These are phyloP conservation scores for Euwallacea similis DNA, from an alignment of 1,140 invertebrate species.

Conservation along the genomic window DNA sequence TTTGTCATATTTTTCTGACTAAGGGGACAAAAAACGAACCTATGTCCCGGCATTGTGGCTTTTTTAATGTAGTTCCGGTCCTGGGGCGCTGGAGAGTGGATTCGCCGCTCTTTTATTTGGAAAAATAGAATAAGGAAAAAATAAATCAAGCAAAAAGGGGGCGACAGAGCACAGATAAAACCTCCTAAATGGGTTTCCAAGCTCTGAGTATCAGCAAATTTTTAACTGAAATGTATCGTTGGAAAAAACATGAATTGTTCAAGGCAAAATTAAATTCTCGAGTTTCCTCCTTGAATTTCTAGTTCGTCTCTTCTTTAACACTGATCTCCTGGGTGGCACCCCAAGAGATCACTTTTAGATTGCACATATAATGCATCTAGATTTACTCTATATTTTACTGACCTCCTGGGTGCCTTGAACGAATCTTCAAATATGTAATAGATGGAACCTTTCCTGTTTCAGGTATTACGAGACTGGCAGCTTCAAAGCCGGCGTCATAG, in stretches of 20 bases:
- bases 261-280: too few species aligned
- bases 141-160: constrained; percentile 11
- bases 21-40: constrained; percentile 24
- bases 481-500: constrained; percentile 98
- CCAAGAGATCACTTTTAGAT: too few species aligned
- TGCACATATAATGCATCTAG: too few species aligned
- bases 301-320: too few species aligned
- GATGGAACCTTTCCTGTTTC: constrained; percentile 47
- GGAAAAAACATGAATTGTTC: too few species aligned
- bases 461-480: constrained; percentile 99
- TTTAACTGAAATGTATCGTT: too few species aligned
- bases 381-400: too few species aligned
- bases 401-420: too few species aligned
- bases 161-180: neutral
- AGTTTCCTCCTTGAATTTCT: too few species aligned
- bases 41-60: constrained; percentile 28
- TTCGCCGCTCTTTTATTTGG: constrained; percentile 2
- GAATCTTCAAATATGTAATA: constrained; percentile 42
- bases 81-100: constrained; percentile 9
- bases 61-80: constrained; percentile 34
- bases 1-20: constrained; percentile 33
- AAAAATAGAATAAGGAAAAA: constrained; percentile 15
- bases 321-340: too few species aligned
- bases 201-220: too few species aligned
- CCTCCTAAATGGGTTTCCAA: too few species aligned